Base-by-base conservation (phyloP, 1,140 invertebrate genomes). In the Drosophila hydei region DNA sequence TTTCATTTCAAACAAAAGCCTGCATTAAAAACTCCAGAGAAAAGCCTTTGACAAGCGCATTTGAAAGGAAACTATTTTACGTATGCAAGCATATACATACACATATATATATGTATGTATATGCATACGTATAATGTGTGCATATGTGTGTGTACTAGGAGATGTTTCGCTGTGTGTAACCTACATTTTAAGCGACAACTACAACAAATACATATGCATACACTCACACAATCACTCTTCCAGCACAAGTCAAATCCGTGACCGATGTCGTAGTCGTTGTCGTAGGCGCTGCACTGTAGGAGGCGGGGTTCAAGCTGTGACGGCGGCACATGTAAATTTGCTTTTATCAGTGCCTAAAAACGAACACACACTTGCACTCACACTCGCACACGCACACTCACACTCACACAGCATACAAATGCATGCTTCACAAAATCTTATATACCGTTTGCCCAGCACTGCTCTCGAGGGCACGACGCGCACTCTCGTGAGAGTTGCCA, bases 131-230 rank as follows among this genome's bases (percentile, higher is more conserved):
- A 30, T 52, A 33, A n/a, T 51, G n/a, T 50, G 19, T 61, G 23
- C 18, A 33, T 45, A n/a, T 61, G 21, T 36, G 45, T 60, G 16
- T 60, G 47, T 76, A 9, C 60, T 21, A 61, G 59, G 30, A 56
- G 58, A 64, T 54, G 64, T 62, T 67, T 72, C 33, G 50, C 67
- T 77, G 80, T 87, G 80, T 85, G 80, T 85, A 85, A 85, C 80
- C 80, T 85, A 85, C 81, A 85, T 85, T 85, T 85, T 71, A 80
- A 85, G 69, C 81, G 77, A 75, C 81, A 71, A 55, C 63, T 72
- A 45, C 60, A 30, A 77, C n/a, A 45, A 38, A 67, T 25, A 51
- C n/a, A 33, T 42, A 63, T 36, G 62, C 51, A 63, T 21, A 64
- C 14, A 76, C 16, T 63, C 6, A 60, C 23, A 54, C 1, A 14